phyloP scores from a whole-genome alignment of 64 coral and sea anemone genomes.

The Pocillopora damicornis region DNA sequence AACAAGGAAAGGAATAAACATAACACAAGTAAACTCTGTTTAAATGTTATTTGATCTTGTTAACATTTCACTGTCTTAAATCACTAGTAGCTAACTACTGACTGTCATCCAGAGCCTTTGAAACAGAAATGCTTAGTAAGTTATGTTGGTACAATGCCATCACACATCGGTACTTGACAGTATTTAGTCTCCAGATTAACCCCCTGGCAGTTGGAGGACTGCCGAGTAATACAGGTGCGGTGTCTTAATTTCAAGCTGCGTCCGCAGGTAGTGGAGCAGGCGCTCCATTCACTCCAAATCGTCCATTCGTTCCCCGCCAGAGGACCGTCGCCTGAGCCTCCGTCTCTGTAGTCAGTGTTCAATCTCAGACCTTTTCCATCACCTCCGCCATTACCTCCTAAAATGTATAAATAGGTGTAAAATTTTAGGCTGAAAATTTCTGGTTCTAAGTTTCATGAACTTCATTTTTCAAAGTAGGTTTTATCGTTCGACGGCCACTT shows the following conservation, averaged over 20 bases:
- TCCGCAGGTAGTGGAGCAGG: not conserved
- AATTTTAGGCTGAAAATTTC: too few species aligned
- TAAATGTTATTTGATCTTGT: too few species aligned
- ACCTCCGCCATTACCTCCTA: slow-evolving; percentile 3
- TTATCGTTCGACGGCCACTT: too few species aligned
- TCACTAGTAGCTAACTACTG: too few species aligned
- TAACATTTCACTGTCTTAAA: too few species aligned
- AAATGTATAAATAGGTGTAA: not conserved
- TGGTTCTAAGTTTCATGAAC: too few species aligned
- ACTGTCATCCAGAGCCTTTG: too few species aligned
- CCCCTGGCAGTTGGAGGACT: not conserved
- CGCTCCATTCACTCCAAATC: not conserved
- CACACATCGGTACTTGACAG: not conserved
- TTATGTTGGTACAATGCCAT: too few species aligned
- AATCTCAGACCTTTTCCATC: not conserved
- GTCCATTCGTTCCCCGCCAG: not conserved
- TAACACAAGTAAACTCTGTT: too few species aligned
- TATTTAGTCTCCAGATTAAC: not conserved
- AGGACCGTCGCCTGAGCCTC: not conserved
- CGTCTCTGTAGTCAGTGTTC: not conserved
- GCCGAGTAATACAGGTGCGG: not conserved
- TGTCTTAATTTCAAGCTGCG: not conserved
- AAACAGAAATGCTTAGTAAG: too few species aligned
- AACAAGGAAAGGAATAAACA: too few species aligned
- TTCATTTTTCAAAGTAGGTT: too few species aligned